Conservation (phyloP, 2,888 invertebrate species). For the Lamellibrachia columna region DNA sequence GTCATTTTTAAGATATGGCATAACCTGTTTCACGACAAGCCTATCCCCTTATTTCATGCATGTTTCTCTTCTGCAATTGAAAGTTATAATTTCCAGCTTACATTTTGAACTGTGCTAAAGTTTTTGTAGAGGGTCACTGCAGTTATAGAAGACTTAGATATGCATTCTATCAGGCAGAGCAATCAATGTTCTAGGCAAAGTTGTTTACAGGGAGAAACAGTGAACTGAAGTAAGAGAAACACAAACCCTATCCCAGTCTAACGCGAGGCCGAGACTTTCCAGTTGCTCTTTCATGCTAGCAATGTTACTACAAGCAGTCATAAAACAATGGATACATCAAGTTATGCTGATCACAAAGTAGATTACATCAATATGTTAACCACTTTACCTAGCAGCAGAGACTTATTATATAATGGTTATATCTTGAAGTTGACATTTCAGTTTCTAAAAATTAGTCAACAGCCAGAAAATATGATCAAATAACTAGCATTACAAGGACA, state of each 20-base stretch:
- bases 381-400: too few species aligned
- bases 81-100: too few species aligned
- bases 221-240: background rate
- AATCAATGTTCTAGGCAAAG: background rate
- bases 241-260: conserved; percentile 85
- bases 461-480: background rate
- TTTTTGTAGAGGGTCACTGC: too few species aligned
- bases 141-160: too few species aligned
- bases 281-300: conserved; percentile 62
- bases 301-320: conserved; percentile 61
- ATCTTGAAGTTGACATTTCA: background rate
- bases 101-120: too few species aligned
- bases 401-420: background rate
- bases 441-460: background rate
- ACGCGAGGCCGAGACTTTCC: conserved; percentile 68
- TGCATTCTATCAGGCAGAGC: background rate
- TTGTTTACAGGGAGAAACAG: background rate
- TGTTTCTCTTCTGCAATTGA: too few species aligned
- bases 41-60: too few species aligned
- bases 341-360: background rate
- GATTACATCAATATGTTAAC: background rate
- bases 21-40: too few species aligned
- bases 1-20: too few species aligned
- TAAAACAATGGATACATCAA: conserved; percentile 22
- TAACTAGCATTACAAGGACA: too few species aligned